Evolutionary conservation across 2,888 invertebrate genomes (phyloP).

Genomic region (Abrostola triplasia): DNA sequence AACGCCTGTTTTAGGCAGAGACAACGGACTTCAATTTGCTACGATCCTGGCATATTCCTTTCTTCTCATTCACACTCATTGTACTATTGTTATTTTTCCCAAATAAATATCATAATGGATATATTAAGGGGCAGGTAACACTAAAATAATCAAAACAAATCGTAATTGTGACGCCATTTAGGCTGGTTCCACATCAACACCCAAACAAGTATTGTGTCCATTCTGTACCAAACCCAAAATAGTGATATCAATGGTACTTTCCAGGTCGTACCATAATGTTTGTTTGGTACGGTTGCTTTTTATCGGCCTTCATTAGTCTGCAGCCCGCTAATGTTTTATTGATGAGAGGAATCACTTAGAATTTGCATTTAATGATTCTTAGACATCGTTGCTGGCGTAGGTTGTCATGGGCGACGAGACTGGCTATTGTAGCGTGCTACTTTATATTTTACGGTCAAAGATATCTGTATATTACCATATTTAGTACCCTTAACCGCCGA

Average conservation of each 20-base stretch:
- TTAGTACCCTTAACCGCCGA: no score
- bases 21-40: no score
- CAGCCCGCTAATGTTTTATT: background rate
- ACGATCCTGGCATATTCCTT: no score
- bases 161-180: no score
- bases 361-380: slow-evolving; percentile 6
- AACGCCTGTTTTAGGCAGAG: no score
- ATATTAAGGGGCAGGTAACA: no score
- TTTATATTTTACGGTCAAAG: background rate
- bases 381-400: background rate
- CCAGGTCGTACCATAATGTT: slow-evolving; percentile 40
- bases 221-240: slow-evolving; percentile 21
- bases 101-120: no score
- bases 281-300: slow-evolving; percentile 26
- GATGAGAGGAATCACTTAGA: slow-evolving; percentile 5
- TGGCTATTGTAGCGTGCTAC: background rate
- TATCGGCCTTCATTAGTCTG: slow-evolving; percentile 18
- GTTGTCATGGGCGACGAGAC: background rate
- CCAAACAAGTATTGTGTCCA: slow-evolving; percentile 30
- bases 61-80: no score
- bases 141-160: no score
- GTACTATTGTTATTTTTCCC: no score
- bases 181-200: slow-evolving; percentile 30
- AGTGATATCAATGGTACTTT: slow-evolving; percentile 27
- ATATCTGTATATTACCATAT: no score